Evolutionary conservation across 2,888 invertebrate species (phyloP), one percentile per base, ranked within the genome.

Genomic region (Seira ritae): DNA sequence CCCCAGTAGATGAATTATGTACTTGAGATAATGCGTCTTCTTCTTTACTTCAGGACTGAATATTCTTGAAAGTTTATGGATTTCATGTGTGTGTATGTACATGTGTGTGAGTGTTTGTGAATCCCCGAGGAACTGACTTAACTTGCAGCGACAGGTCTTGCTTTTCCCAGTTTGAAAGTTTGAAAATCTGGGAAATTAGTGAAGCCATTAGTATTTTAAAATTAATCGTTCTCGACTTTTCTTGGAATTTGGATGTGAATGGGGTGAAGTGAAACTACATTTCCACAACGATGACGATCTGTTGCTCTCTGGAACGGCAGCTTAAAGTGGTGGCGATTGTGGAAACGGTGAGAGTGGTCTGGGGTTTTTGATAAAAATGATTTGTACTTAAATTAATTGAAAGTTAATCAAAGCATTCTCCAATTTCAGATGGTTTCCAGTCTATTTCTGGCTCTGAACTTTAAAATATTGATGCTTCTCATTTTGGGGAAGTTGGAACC

Each of bases 391-490:
- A 12, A 42, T 42, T 8, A 42, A 65, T 60, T 73, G 24, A 17
- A 62, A 60, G 31, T 60, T 42, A 4, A 42, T 42, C 42, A 42
- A 42, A 8, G 4, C 42, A 42, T 42, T 42, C 12, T 42, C 42
- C 42, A 42, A 46, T 46, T 71, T 4, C 24, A 85, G 86, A 22
- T 77, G 0, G 75, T 82, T 73, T 84, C 84, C 1, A 19, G 70
- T 1, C 69, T 74, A 19, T 71, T 86, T 1, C 73, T 86, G 20
- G 75, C 71, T 1, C 42, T 86, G 15, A 86, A 86, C 46, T 50
- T 66, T 2, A 86, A 86, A 74, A 86, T 86, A 20, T 68, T 86
- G 10, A 22, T 82, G 4, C 75, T 84, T n/a, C 74, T 86, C 22
- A 20, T 79, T 6, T 22, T 82, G 2, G 69, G 55, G 0, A 22